phyloP scores from a whole-genome alignment of 2,888 invertebrate species.

The Leistus spinibarbis region DNA sequence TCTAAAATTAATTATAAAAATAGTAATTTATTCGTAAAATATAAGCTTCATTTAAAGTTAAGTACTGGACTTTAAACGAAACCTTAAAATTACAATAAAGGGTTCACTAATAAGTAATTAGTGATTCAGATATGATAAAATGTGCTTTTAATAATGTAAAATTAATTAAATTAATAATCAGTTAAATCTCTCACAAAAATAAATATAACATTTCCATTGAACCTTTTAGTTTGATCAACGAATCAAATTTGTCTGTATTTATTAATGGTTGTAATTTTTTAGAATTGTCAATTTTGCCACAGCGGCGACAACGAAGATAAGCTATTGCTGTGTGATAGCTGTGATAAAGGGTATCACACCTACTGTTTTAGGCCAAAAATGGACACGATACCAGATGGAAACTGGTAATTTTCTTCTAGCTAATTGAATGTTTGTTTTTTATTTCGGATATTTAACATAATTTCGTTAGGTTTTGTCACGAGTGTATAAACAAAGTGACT shows the following conservation, averaged over 20 bases:
- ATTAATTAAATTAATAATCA: neutral
- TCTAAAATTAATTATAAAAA: too few relatives aligned
- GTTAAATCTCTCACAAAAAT: neutral
- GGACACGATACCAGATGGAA: constrained; percentile 93
- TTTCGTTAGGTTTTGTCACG: constrained; percentile 84
- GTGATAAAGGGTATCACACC: constrained; percentile 98
- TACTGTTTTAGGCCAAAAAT: constrained; percentile 98
- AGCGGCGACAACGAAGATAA: constrained; percentile 96
- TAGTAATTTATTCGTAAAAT: too few relatives aligned
- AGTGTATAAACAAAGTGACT: constrained; percentile 92
- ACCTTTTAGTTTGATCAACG: neutral
- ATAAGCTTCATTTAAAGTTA: too few relatives aligned
- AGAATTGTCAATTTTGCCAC: constrained; percentile 98
- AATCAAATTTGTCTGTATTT: neutral
- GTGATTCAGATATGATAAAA: neutral
- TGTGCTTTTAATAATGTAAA: neutral
- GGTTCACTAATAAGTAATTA: too few relatives aligned
- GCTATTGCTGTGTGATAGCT: constrained; percentile 93
- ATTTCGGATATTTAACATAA: neutral
- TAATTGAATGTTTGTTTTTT: neutral
- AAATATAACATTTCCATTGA: constrained; percentile 3
- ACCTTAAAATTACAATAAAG: too few relatives aligned
- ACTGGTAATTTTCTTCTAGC: constrained; percentile 1
- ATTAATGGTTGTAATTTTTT: constrained; percentile 49
- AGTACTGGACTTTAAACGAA: too few relatives aligned